Conservation (phyloP, 2,888 invertebrate species). For the Heliconius aoede region DNA sequence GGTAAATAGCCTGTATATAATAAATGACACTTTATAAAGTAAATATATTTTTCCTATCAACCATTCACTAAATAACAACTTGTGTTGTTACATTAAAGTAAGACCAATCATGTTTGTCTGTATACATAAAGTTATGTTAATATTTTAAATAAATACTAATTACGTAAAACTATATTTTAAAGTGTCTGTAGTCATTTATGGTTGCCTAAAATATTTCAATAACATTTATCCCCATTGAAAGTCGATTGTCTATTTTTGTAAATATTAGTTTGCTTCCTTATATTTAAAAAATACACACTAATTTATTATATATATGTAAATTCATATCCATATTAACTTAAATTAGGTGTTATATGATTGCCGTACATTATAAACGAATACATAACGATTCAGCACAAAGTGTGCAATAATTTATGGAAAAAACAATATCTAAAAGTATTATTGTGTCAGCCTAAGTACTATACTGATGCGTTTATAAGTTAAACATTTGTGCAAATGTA, state of each 20-base stretch:
- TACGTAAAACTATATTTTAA: conserved; percentile 12
- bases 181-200: conserved; percentile 33
- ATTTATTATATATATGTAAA: conserved; percentile 75
- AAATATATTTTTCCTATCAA: conserved; percentile 39
- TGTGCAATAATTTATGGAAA: conserved; percentile 58
- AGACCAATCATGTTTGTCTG: conserved; percentile 17
- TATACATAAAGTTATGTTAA: conserved; percentile 21
- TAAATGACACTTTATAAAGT: conserved; percentile 43
- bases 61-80: conserved; percentile 6
- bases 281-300: conserved; percentile 57
- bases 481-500: conserved; percentile 82
- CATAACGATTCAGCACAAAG: conserved; percentile 53
- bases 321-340: conserved; percentile 68
- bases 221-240: conserved; percentile 23
- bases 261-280: conserved; percentile 78
- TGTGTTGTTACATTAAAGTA: conserved; percentile 27
- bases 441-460: conserved; percentile 68
- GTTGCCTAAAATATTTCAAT: conserved; percentile 30
- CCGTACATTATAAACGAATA: conserved; percentile 56
- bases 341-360: conserved; percentile 70
- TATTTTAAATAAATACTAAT: conserved; percentile 30
- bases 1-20: conserved; percentile 60
- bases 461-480: conserved; percentile 77
- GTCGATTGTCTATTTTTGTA: conserved; percentile 60
- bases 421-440: conserved; percentile 73